These are phyloP conservation scores for Sparus aurata DNA, from an alignment of 2,797 vertebrate species.

Conservation along the genomic window DNA sequence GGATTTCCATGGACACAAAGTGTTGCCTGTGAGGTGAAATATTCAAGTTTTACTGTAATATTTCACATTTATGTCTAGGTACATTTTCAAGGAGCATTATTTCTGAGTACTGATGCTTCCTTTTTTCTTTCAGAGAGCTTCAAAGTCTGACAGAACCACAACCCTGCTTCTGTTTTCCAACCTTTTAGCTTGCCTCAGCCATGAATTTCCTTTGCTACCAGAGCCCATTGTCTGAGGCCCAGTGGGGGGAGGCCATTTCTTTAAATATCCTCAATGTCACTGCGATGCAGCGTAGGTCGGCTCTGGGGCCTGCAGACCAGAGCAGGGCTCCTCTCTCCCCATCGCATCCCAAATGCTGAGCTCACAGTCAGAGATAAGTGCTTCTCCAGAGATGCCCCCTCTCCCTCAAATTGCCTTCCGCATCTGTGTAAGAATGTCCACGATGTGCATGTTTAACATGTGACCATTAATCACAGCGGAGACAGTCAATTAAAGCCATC, in stretches of 20 bases:
- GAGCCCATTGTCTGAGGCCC: constrained; percentile 69
- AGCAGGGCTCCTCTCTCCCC: constrained; percentile 57
- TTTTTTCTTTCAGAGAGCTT: constrained; percentile 8
- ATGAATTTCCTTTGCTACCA: constrained; percentile 50
- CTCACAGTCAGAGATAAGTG: constrained; percentile 86
- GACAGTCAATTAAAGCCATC: constrained; percentile 87
- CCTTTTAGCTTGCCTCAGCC: constrained; percentile 54
- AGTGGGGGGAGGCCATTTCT: constrained; percentile 69
- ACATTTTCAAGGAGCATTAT: background rate
- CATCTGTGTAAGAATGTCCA: constrained; percentile 84
- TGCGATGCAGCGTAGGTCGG: constrained; percentile 62
- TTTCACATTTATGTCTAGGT: constrained; percentile 15
- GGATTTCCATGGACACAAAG: constrained; percentile 31
- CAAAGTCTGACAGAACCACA: constrained; percentile 5
- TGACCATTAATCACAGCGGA: constrained; percentile 87
- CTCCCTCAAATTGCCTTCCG: constrained; percentile 80
- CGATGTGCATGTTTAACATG: constrained; percentile 85
- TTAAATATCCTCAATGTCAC: constrained; percentile 82
- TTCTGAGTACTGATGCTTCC: background rate
- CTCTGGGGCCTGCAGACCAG: constrained; percentile 76
- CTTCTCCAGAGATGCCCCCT: constrained; percentile 87
- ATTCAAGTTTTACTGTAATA: background rate
- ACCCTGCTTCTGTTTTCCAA: constrained; percentile 39
- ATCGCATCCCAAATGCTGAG: constrained; percentile 75
- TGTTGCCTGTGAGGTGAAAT: constrained; percentile 18